Percentiles rank a stretch among this genome's conserved stretches.
Evolutionary conservation across 2,113 vertebrate species (phyloP).

Genomic region (Pitta sordida): DNA sequence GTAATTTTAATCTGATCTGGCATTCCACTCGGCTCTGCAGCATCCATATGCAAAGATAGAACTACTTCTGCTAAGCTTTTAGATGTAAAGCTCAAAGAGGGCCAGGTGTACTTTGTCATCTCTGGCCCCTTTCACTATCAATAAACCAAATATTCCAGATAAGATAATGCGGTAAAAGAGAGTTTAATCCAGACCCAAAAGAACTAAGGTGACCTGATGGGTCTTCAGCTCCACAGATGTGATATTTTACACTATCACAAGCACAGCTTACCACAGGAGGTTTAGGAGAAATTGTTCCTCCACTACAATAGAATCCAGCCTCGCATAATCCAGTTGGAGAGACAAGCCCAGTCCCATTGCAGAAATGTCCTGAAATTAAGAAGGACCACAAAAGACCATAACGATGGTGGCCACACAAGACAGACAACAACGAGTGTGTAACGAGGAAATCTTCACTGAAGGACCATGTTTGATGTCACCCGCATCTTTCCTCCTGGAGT

Average conservation of each 20-base stretch:
- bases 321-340: conserved; percentile 79
- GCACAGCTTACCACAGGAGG: conserved; percentile 32
- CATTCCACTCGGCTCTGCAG: not conserved
- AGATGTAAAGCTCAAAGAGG: not conserved
- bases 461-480: not conserved
- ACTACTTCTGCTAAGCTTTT: not conserved
- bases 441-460: not conserved
- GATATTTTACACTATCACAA: not conserved
- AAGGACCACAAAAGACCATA: conserved; percentile 17
- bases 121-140: not conserved
- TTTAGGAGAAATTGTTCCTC: conserved; percentile 71
- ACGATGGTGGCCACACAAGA: no score
- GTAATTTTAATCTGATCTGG: not conserved
- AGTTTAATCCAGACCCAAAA: not conserved
- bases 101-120: not conserved
- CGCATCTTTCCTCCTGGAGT: not conserved
- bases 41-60: not conserved
- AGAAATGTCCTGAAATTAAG: conserved; percentile 81
- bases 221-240: not conserved
- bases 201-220: not conserved
- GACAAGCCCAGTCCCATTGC: conserved; percentile 71
- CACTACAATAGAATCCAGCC: conserved; percentile 83
- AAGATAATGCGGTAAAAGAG: not conserved
- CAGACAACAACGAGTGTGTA: not conserved
- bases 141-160: not conserved